phyloP scores from a whole-genome alignment of 2,797 vertebrate species.

The Pseudochirops cupreus region DNA sequence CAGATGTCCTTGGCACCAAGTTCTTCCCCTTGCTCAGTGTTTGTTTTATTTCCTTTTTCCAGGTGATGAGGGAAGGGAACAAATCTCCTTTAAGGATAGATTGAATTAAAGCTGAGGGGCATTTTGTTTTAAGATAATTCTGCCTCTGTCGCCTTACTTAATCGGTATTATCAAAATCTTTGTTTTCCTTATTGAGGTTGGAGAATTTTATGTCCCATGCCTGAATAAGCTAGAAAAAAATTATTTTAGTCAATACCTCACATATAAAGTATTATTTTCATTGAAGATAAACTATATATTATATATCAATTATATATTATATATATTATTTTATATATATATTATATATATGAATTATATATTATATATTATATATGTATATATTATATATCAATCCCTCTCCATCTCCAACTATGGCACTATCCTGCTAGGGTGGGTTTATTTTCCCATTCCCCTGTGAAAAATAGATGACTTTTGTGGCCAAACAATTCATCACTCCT shows the following conservation, averaged over 20 bases:
- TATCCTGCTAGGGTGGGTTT: background rate
- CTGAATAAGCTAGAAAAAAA: constrained; percentile 2
- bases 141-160: background rate
- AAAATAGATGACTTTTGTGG: background rate
- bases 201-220: constrained; percentile 7
- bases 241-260: background rate
- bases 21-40: background rate
- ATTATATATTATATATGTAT: too few relatives aligned
- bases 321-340: too few relatives aligned
- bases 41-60: background rate
- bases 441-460: background rate
- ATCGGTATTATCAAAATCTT: background rate
- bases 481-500: background rate
- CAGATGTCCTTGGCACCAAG: background rate
- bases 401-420: background rate
- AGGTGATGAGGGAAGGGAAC: background rate
- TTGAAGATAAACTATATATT: background rate
- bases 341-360: too few relatives aligned
- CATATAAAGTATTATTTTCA: background rate
- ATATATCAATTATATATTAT: too few relatives aligned
- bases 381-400: background rate
- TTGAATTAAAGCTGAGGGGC: constrained; percentile 31
- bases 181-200: constrained; percentile 29
- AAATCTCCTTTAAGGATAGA: background rate
- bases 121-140: constrained; percentile 22